Conservation (phyloP, 2,888 invertebrate species). For the Lasiommata megera region DNA sequence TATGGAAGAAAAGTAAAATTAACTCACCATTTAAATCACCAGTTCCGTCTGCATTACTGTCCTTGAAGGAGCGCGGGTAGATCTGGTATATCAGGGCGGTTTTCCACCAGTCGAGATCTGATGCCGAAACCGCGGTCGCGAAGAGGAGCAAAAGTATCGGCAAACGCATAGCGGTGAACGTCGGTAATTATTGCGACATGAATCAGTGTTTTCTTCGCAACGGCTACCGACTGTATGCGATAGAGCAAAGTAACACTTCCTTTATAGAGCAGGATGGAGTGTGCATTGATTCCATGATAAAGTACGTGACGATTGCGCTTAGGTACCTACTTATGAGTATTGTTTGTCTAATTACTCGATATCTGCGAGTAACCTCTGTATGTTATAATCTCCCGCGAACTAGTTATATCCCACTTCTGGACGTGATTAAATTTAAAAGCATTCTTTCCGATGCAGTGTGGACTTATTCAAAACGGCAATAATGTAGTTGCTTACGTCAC, state of each 20-base stretch:
- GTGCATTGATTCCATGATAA: background rate
- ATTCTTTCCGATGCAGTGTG: too few relatives aligned
- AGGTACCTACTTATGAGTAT: background rate
- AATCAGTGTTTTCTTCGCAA: conserved; percentile 4
- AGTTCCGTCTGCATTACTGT: conserved; percentile 86
- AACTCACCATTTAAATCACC: conserved; percentile 87
- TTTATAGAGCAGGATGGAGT: conserved; percentile 19
- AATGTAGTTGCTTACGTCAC: too few relatives aligned
- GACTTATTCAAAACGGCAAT: too few relatives aligned
- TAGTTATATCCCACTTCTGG: too few relatives aligned
- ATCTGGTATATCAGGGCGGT: conserved; percentile 89
- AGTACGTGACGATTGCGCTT: background rate
- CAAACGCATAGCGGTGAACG: conserved; percentile 17
- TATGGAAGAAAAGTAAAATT: too few relatives aligned
- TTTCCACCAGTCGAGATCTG: conserved; percentile 85
- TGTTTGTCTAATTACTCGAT: background rate
- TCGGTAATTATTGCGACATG: background rate
- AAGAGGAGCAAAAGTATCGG: conserved; percentile 14
- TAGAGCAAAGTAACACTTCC: background rate
- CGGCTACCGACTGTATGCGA: conserved; percentile 1
- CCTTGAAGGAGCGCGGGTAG: conserved; percentile 88
- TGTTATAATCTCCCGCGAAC: too few relatives aligned
- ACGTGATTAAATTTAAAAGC: too few relatives aligned
- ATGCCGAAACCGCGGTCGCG: conserved; percentile 18
- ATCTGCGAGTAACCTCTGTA: background rate